Base-by-base conservation (phyloP, 1,140 invertebrate species). In the Lutraria rhynchaena region DNA sequence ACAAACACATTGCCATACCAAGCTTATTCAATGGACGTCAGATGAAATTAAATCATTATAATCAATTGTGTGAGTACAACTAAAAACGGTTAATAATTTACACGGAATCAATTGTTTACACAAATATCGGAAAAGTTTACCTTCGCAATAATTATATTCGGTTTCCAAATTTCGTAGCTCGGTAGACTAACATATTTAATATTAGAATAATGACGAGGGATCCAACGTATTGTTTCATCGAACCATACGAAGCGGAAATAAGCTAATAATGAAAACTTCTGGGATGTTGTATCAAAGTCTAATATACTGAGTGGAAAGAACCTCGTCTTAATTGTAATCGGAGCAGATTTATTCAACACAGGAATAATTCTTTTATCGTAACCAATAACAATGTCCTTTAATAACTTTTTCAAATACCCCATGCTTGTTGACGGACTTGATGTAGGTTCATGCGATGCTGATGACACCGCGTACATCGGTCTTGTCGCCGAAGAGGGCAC, bases 251-350 rank as follows among this genome's bases (percentile, higher is more conserved):
- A 33, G 9, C 35, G 51, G 31, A 74, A 57, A n/a, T 46, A 57
- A 46, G 51, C 71, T 3, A 74, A 55, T 1, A 74, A 60, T 27
- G 71, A 74, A 60, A 74, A 74, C 57, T 57, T 55, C 37, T 74
- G 71, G 22, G 58, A 53, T 15, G 71, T 55, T 7, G 71, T 74
- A 22, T 74, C 71, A 19, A 74, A 74, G 11, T 74, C 33, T 19
- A 74, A 24, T 11, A 74, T 24, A 19, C 53, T 61, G 17, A 22
- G 4, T 27, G 71, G 71, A 17, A 60, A 35, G 55, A 74, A 74
- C 7, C 17, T 37, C 37, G 71, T 33, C 1, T 22, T 22, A 3
- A 74, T 24, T 0, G 24, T 17, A 17, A 74, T 24, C 13, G 33
- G n/a, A 11, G 44, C 13, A 19, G 71, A 74, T 29, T 74, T 53